Evolutionary conservation across 2,797 vertebrate species (phyloP), one percentile per base, ranked within the genome.

Genomic region (Platyrinchus mystaceus): DNA sequence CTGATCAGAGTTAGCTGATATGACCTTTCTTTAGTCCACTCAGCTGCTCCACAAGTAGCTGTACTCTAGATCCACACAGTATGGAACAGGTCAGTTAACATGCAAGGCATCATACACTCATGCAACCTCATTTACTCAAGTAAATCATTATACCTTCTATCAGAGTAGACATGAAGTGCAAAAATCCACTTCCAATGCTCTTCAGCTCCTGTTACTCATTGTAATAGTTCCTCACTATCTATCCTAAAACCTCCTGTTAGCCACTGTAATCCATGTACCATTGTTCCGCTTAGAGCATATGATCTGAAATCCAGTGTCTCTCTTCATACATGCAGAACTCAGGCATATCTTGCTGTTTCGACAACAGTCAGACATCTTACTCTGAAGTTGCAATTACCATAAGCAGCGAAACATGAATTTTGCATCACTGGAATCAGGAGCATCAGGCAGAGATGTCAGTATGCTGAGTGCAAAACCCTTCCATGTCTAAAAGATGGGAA

Each of bases 271-370:
- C 17, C 3, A 1, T 10, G 12, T 11, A 47, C 4, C 20, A 7
- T 24, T 34, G 50, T 11, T n/a, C 36, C 69, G 11, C n/a, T 47
- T 41, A 7, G 23, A 67, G 14, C 18, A 14, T 10, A 69, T 4
- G 11, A 63, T 55, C 64, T 17, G 41, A 91, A 85, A 86, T 13
- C 21, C 30, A 56, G 16, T 1, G 2, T 16, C 26, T 37, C 11
- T 34, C 60, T 10, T 59, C 14, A 27, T 6, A 56, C 7, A 26
- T 0, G 0, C 46, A 52, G 11, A 12, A 34, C 36, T 53, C n/a
- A 12, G 43, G 47, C 24, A 43, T 14, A 53, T 55, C 15, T 26
- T 39, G 5, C 17, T 37, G 13, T 24, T 7, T 49, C 11, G 34
- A 67, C 32, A 80, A 39, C 37, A 78, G 12, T 32, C 37, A 73